Conservation (phyloP, 2,113 vertebrate genomes). For the Malaclemys terrapin region DNA sequence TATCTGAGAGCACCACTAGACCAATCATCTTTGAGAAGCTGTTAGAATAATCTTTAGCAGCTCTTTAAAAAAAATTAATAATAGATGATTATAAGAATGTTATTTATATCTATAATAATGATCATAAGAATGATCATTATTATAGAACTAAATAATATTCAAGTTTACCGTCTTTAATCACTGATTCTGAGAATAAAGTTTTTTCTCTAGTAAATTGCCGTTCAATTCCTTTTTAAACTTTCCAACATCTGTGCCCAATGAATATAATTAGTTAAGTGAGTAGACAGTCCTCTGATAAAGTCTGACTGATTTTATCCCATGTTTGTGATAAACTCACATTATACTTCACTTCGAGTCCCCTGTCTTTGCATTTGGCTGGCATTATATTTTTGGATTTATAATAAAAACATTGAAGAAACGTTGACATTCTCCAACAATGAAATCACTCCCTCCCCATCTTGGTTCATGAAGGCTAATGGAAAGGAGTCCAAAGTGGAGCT, state of each 20-base stretch:
- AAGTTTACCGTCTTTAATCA: background rate
- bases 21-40: background rate
- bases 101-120: too few relatives aligned
- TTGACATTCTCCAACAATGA: background rate
- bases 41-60: background rate
- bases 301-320: background rate
- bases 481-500: background rate
- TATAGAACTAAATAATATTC: background rate
- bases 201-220: background rate
- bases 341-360: background rate
- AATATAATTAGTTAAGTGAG: background rate
- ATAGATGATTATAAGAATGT: background rate
- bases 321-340: background rate
- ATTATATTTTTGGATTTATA: background rate
- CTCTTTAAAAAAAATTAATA: too few relatives aligned
- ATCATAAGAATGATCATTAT: background rate
- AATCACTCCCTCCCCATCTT: background rate
- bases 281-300: background rate
- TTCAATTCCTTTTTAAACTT: background rate
- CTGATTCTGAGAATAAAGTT: background rate
- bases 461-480: background rate
- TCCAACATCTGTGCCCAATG: accelerated
- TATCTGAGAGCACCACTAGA: background rate
- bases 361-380: background rate
- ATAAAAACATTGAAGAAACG: background rate